Conservation (phyloP, 2,888 invertebrate genomes). For the Dynastes hyllus region DNA sequence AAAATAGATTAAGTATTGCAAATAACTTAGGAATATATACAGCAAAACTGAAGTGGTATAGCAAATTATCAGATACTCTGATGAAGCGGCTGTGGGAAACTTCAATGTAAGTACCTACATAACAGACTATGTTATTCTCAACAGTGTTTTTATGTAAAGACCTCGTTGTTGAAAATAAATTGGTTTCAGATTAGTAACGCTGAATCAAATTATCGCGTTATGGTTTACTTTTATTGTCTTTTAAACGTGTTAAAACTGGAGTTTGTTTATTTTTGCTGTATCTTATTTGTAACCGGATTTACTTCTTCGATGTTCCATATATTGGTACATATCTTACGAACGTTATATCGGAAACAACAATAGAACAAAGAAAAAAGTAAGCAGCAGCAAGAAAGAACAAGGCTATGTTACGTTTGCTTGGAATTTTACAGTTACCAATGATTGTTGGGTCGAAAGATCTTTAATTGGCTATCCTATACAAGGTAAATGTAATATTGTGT, state of each 20-base stretch:
- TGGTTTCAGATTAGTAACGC: conserved; percentile 36
- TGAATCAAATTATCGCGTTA: conserved; percentile 37
- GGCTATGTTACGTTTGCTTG: not conserved
- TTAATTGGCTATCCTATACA: conserved; percentile 39
- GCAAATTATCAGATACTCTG: not conserved
- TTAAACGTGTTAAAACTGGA: conserved; percentile 23
- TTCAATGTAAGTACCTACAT: not conserved
- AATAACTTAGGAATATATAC: too few species aligned
- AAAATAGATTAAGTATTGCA: too few species aligned
- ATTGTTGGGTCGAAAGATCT: conserved; percentile 33
- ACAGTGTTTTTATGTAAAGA: conserved; percentile 27
- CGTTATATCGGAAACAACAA: conserved; percentile 27
- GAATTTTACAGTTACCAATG: conserved; percentile 37
- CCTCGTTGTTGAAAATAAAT: conserved; percentile 41
- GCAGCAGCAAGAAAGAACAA: conserved; percentile 19
- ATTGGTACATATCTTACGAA: not conserved
- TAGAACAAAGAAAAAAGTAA: not conserved
- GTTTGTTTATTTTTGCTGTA: not conserved
- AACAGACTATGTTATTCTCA: not conserved
- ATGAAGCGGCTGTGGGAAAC: conserved; percentile 16
- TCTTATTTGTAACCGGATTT: conserved; percentile 22
- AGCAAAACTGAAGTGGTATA: not conserved
- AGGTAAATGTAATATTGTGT: conserved; percentile 36
- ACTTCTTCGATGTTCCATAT: not conserved
- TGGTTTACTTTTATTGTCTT: conserved; percentile 32